Evolutionary conservation across 1,140 invertebrate species (phyloP).

Genomic region (Rhopalosiphum maidis): DNA sequence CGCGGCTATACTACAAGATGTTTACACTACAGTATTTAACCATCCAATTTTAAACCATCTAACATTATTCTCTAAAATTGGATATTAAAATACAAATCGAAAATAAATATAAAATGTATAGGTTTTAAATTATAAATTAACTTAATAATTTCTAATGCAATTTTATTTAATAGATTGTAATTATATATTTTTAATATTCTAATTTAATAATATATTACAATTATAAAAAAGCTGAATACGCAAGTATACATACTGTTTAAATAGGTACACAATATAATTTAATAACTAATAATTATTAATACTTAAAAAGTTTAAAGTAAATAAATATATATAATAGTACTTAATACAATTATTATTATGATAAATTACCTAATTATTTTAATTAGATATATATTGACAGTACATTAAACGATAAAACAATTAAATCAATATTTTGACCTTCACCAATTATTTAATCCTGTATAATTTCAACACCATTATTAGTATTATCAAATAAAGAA

Average conservation of each 20-base stretch:
- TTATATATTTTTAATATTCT: background rate
- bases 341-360: background rate
- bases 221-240: background rate
- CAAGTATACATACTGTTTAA: background rate
- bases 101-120: background rate
- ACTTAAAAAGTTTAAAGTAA: background rate
- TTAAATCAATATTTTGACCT: background rate
- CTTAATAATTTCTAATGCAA: background rate
- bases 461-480: background rate
- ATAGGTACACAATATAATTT: background rate
- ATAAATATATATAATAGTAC: background rate
- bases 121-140: background rate
- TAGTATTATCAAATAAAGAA: background rate
- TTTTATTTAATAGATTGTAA: background rate
- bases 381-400: background rate
- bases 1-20: background rate
- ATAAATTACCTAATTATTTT: background rate
- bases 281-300: background rate
- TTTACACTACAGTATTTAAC: constrained; percentile 31
- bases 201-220: background rate
- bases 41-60: constrained; percentile 48
- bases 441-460: background rate
- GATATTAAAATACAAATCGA: constrained; percentile 8
- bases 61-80: constrained; percentile 47
- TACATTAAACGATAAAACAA: background rate